Percentiles rank a stretch among this genome's conserved stretches.
Evolutionary conservation across 2,888 invertebrate species (phyloP).

Genomic region (Plagodis dolabraria): DNA sequence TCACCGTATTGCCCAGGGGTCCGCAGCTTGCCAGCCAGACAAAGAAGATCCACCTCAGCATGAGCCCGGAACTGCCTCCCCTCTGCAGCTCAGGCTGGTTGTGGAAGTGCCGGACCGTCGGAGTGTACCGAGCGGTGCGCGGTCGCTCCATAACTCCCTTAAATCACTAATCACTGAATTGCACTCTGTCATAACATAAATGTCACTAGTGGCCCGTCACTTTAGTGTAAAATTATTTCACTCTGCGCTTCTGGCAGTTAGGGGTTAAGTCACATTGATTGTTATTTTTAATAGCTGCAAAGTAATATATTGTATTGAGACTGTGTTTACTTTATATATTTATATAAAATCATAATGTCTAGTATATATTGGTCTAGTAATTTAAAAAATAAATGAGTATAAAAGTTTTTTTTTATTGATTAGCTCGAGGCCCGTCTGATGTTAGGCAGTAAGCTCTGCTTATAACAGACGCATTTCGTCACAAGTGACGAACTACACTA

Average conservation of each 20-base stretch:
- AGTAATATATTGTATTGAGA: slow-evolving; percentile 2
- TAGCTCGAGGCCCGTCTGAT: too few relatives aligned
- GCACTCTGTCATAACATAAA: slow-evolving; percentile 48
- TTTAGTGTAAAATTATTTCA: not conserved
- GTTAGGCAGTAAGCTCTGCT: too few relatives aligned
- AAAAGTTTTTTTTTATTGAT: too few relatives aligned
- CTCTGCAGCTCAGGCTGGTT: slow-evolving; percentile 77
- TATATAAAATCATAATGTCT: too few relatives aligned
- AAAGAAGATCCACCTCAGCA: slow-evolving; percentile 76
- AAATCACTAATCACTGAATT: slow-evolving; percentile 38
- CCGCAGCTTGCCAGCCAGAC: slow-evolving; percentile 77
- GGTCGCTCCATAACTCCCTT: slow-evolving; percentile 70
- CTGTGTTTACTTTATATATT: slow-evolving; percentile 1
- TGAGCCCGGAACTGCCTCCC: slow-evolving; percentile 62
- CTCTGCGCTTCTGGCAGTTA: not conserved
- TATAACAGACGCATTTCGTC: too few relatives aligned
- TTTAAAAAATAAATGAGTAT: too few relatives aligned
- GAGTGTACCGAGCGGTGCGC: slow-evolving; percentile 55
- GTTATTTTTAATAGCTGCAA: not conserved
- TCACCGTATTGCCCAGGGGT: slow-evolving; percentile 75
- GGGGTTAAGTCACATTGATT: slow-evolving; percentile 12
- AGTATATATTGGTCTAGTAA: too few relatives aligned
- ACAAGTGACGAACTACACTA: too few relatives aligned
- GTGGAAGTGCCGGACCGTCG: slow-evolving; percentile 77
- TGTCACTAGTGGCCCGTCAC: not conserved